A percentile compares a stretch with the other conserved stretches of the same genome.
These are phyloP conservation scores for Penaeus indicus DNA, from an alignment of 1,140 invertebrate species.

Conservation along the genomic window DNA sequence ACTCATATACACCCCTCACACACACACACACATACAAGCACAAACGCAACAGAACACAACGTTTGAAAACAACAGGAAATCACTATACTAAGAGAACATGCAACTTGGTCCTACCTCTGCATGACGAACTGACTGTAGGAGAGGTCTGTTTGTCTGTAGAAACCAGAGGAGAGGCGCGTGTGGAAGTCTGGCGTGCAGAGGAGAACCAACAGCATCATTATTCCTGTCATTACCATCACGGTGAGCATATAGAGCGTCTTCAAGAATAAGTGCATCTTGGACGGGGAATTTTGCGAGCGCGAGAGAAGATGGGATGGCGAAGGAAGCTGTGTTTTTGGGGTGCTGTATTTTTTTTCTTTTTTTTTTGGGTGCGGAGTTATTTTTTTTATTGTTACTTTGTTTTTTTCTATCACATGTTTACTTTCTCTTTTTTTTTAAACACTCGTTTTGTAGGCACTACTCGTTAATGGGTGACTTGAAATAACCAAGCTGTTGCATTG, in stretches of 20 bases:
- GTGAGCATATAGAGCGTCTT: slow-evolving; percentile 64
- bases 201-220: slow-evolving; percentile 64
- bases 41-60: background rate
- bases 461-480: too few species aligned
- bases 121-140: slow-evolving; percentile 48
- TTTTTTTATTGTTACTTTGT: too few species aligned
- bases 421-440: too few species aligned
- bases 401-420: too few species aligned
- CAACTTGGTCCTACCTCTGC: slow-evolving; percentile 35
- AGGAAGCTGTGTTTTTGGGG: background rate
- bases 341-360: too few species aligned
- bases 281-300: background rate
- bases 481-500: too few species aligned
- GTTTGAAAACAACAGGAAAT: background rate
- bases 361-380: too few species aligned
- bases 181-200: slow-evolving; percentile 61
- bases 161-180: slow-evolving; percentile 48
- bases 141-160: slow-evolving; percentile 43
- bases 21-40: background rate
- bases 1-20: too few species aligned
- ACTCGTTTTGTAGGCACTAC: too few species aligned
- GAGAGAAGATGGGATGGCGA: background rate
- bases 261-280: slow-evolving; percentile 61
- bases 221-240: slow-evolving; percentile 64
- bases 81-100: background rate